These are phyloP conservation scores for Aplysina aerophoba DNA, from an alignment of 37 sponge, comb jelly and placozoan genomes.

Conservation along the genomic window DNA sequence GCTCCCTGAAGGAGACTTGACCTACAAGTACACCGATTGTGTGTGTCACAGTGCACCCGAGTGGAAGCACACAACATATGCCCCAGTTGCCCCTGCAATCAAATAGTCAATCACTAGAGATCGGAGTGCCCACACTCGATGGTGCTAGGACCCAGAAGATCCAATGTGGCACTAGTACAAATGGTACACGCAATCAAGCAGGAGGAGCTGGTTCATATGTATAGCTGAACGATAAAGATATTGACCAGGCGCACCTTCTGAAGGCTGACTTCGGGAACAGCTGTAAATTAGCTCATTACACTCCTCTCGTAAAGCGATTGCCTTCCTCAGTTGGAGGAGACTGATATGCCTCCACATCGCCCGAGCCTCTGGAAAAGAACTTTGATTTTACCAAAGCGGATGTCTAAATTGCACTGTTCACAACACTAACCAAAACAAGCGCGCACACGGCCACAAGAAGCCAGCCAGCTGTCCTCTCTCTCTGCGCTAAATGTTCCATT, in stretches of 20 bases:
- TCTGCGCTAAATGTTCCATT: too few relatives aligned
- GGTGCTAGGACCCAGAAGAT: too few relatives aligned
- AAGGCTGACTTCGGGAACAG: background rate
- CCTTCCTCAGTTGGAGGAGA: background rate
- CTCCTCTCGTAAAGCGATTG: background rate
- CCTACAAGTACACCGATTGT: background rate
- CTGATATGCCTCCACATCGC: constrained; percentile 58
- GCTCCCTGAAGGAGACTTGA: constrained; percentile 23
- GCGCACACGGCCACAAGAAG: background rate
- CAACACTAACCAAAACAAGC: too few relatives aligned
- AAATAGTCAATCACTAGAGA: too few relatives aligned
- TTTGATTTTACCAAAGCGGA: constrained; percentile 32
- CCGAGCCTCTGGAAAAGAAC: constrained; percentile 86
- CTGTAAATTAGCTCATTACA: background rate
- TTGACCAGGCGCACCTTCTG: too few relatives aligned
- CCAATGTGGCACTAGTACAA: too few relatives aligned
- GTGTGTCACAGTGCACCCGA: too few relatives aligned
- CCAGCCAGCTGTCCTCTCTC: too few relatives aligned
- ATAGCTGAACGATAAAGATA: too few relatives aligned
- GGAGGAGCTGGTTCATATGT: too few relatives aligned
- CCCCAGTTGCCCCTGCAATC: background rate
- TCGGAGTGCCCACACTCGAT: too few relatives aligned
- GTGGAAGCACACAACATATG: background rate
- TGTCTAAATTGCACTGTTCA: constrained; percentile 51
- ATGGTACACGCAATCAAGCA: too few relatives aligned